These are phyloP conservation scores for Pseudorhombus dupliciocellatus DNA, from an alignment of 2,113 vertebrate species.

Conservation along the genomic window DNA sequence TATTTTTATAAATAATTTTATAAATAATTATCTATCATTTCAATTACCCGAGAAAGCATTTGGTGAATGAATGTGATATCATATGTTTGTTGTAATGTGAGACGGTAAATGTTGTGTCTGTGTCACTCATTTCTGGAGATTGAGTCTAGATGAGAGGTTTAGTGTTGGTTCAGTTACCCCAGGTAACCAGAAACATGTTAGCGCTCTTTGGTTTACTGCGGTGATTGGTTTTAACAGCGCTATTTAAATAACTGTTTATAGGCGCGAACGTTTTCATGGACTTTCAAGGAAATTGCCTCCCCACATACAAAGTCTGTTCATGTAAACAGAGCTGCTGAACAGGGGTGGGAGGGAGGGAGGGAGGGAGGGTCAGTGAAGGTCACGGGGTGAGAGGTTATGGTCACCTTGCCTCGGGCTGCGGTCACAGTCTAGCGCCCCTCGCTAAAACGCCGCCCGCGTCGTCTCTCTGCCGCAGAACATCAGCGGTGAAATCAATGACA, in stretches of 20 bases:
- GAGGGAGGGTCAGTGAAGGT: constrained; percentile 29
- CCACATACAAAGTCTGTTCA: constrained; percentile 1
- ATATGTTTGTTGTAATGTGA: too few relatives aligned
- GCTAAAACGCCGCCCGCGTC: constrained; percentile 33
- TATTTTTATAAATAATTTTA: too few relatives aligned
- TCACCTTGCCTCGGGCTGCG: constrained; percentile 47
- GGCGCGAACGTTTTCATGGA: constrained; percentile 28
- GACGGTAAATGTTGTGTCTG: too few relatives aligned
- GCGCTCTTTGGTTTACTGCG: not conserved
- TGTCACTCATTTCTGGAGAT: not conserved
- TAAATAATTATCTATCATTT: not conserved
- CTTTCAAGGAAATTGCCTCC: not conserved
- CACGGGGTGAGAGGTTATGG: constrained; percentile 44
- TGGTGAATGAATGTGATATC: too few relatives aligned
- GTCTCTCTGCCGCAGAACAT: constrained; percentile 18
- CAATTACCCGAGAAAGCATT: not conserved
- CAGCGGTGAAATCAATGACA: constrained; percentile 27
- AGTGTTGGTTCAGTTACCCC: not conserved
- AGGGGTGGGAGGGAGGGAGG: not conserved
- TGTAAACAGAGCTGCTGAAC: constrained; percentile 13
- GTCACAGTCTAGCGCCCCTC: constrained; percentile 32
- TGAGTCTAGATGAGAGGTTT: not conserved
- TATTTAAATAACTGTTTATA: constrained; percentile 27
- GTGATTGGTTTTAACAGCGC: constrained; percentile 2
- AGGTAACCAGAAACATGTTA: constrained; percentile 1